Percentiles rank a stretch among this genome's conserved stretches.
These are phyloP conservation scores for Teleopsis dalmanni DNA, from an alignment of 1,140 invertebrate genomes.

Conservation along the genomic window DNA sequence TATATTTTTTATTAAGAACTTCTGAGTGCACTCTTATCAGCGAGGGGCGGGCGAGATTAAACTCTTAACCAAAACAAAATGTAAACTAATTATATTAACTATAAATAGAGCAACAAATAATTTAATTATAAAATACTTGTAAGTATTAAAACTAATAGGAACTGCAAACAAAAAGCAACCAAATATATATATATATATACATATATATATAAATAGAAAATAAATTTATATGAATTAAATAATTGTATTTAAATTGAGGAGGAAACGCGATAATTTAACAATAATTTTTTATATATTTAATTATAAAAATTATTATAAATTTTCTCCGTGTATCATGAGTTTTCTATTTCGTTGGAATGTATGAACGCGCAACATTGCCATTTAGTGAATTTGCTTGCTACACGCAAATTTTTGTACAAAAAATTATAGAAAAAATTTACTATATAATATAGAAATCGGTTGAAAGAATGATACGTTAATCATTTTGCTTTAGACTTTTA, in stretches of 20 bases:
- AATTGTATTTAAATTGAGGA: no score
- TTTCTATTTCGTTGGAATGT: no score
- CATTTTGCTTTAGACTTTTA: constrained; percentile 7
- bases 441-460: neutral
- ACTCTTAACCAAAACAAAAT: constrained; percentile 1
- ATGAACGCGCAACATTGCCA: constrained; percentile 6
- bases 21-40: constrained; percentile 43
- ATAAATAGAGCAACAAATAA: constrained; percentile 5
- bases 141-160: constrained; percentile 6
- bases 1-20: constrained; percentile 31
- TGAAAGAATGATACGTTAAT: constrained; percentile 6
- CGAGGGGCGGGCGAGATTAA: constrained; percentile 38
- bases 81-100: constrained; percentile 6
- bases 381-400: constrained; percentile 6
- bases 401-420: constrained; percentile 3
- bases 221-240: no score
- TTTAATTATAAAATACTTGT: constrained; percentile 5
- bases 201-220: no score
- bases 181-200: no score
- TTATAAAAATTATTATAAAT: no score
- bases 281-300: no score
- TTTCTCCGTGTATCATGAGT: no score
- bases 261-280: no score
- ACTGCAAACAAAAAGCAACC: constrained; percentile 12
- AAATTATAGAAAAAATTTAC: neutral